Base-by-base conservation (phyloP, 2,797 vertebrate species). In the Anniella stebbinsi region DNA sequence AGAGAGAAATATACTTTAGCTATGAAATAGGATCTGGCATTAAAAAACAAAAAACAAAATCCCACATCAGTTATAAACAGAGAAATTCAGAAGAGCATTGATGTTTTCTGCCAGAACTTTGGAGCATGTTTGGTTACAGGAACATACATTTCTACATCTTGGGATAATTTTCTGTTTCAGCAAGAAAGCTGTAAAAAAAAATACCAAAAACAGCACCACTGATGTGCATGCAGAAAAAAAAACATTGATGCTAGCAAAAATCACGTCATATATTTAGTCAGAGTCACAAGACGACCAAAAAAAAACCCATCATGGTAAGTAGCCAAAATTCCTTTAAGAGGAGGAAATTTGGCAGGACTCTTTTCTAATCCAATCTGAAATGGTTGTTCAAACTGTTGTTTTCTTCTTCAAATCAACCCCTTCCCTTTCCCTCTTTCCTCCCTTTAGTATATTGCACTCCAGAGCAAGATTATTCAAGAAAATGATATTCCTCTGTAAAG, bases 281-380 rank as follows among this genome's bases (percentile, higher is more conserved):
- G 75, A 91, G 91, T 93, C 94, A 96, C 93, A 93, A 94, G 92
- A 92, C 73, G 92, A 92, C 63, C 41, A 18, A 41, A 23, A 72
- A 92, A 81, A 30, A 67, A 28, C 69, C 88, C 45, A 15, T 54
- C 83, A 30, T 54, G 72, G 87, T 87, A 94, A 93, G 93, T 90
- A 83, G 92, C 92, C 88, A 91, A 93, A 90, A 93, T 72, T 87
- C 85, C 85, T 84, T 87, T 72, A 63, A 83, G 33, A 80, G 89
- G 54, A 88, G 91, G 89, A 93, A 93, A 45, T 69, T 70, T 77
- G 89, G 86, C 86, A 83, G 72, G 23, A 15, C 70, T 70, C 13
- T 4, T 67, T 45, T 73, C 66, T 60, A 80, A 86, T 38, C 69
- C 84, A 63, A 63, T 83, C 60, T 77, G 48, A 85, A 66, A 63